These are phyloP conservation scores for Noctua fimbriata DNA, from an alignment of 2,888 invertebrate species.

Conservation along the genomic window DNA sequence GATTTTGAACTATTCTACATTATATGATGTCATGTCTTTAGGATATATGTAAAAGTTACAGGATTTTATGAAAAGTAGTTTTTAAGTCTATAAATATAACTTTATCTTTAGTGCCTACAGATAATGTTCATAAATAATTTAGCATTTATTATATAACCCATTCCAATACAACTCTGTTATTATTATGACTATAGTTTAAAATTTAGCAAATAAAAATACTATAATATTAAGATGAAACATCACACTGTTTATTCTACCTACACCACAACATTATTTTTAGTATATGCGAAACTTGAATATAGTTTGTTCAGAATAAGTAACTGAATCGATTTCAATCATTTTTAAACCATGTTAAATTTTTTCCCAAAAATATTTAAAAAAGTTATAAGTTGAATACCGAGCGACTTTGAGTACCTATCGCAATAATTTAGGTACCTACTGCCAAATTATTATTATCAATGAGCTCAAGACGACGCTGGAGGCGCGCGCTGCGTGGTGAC, in stretches of 20 bases:
- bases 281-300: too few species aligned
- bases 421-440: too few species aligned
- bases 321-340: too few species aligned
- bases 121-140: background rate
- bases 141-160: background rate
- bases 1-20: background rate
- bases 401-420: too few species aligned
- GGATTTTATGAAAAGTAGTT: background rate
- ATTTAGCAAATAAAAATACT: background rate
- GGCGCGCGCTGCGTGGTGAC: too few species aligned
- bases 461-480: too few species aligned
- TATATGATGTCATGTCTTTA: background rate
- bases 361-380: too few species aligned
- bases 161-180: background rate
- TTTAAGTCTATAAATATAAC: slow-evolving; percentile 1
- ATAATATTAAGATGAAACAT: background rate
- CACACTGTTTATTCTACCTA: slow-evolving; percentile 9
- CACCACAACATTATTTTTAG: too few species aligned
- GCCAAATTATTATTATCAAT: too few species aligned
- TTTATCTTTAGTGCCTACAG: background rate
- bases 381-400: too few species aligned
- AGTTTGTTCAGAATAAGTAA: too few species aligned
- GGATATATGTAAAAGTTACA: background rate
- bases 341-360: too few species aligned
- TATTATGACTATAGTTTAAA: background rate